Evolutionary conservation across 2,888 invertebrate species (phyloP).

Genomic region (Slavum lentiscoides): DNA sequence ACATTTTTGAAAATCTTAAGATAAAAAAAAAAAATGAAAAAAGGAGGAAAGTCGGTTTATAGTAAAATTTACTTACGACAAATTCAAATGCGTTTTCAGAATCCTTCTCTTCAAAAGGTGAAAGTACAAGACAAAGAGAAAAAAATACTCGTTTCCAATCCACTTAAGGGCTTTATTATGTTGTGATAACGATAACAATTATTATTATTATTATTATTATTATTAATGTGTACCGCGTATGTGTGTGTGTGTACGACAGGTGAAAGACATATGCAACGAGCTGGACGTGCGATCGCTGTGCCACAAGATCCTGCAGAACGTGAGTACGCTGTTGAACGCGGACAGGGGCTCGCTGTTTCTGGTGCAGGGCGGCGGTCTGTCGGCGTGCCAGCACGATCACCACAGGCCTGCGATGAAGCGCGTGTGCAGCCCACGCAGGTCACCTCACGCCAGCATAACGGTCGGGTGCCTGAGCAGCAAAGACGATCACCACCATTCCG

Average conservation of each 20-base stretch:
- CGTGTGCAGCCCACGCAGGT: conserved; percentile 35
- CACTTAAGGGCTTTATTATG: no score
- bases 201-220: no score
- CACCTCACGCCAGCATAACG: conserved; percentile 42
- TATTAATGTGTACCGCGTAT: no score
- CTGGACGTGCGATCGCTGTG: conserved; percentile 89
- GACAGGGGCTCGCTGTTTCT: conserved; percentile 91
- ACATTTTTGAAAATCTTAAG: no score
- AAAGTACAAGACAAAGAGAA: no score
- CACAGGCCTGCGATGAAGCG: conserved; percentile 25
- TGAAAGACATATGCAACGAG: conserved; percentile 95
- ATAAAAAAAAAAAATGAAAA: no score
- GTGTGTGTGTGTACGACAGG: conserved; percentile 62
- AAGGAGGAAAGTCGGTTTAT: no score
- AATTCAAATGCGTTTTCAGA: no score
- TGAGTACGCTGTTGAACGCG: conserved; percentile 86
- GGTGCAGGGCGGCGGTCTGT: conserved; percentile 72
- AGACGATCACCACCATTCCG: conserved; percentile 42
- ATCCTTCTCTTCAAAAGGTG: no score
- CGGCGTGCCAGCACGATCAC: conserved; percentile 43
- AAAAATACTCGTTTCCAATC: no score
- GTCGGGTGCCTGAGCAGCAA: conserved; percentile 46
- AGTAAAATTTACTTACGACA: no score
- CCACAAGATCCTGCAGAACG: conserved; percentile 94
- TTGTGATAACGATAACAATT: no score